Base-by-base conservation (phyloP, 2,888 invertebrate genomes). In the Rhaphigaster nebulosa region DNA sequence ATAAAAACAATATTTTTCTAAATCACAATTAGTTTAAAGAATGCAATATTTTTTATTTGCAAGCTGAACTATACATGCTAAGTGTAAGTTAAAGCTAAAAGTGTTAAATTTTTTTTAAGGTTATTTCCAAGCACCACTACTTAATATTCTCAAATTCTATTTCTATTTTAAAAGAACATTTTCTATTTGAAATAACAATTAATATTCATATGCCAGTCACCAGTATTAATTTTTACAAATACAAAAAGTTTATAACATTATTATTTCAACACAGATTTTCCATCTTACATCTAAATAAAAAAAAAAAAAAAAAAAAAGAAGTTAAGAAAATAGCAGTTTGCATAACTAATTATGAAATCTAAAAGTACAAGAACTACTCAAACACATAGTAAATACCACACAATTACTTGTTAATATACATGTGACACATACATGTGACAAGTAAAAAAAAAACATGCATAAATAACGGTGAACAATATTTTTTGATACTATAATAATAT, bases 61-160 rank as follows among this genome's bases (percentile, higher is more conserved):
- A 76, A 38, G 70, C 34, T 76, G n/a, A 76, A 76, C 70, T 76
- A 76, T 2, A 38, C 70, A 76, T 76, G 70, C 70, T 34, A 18
- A 38, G 70, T 76, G 70, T 76, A 76, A 38, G 70, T 38, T 76
- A 20, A 76, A 76, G 70, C 70, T 38, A 38, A 38, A 76, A 38
- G 70, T 76, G 70, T 38, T 38, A 20, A 38, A 34, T 13, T 29
- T 1, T 76, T 12, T 34, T 76, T 38, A 76, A 76, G 70, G 34
- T 34, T 76, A 29, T 70, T 12, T 34, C 18, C 18, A 70, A 20
- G 70, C 70, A 34, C 38, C 70, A 76, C 70, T 76, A 76, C 70
- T 76, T 38, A n/a, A 76, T 34, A 38, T 34, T 76, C 20, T 38
- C 70, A 20, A 76, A 76, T 20, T 76, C 70, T 76, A 76, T 34